A percentile compares a stretch with the other conserved stretches of the same genome.
phyloP scores from a whole-genome alignment of 2,888 invertebrate species.

The Heliconius hortense region DNA sequence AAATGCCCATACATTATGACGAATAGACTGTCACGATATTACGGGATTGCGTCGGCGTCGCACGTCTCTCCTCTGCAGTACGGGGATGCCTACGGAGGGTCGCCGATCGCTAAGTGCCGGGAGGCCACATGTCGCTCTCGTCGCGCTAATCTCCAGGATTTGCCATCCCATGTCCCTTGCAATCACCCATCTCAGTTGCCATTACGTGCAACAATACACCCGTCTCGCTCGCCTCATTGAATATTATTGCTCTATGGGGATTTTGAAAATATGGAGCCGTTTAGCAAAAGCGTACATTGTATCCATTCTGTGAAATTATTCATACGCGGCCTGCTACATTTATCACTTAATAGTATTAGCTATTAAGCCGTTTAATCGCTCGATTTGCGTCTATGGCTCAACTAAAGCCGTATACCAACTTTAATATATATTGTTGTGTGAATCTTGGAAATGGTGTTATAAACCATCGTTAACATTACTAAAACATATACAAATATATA shows the following conservation, averaged over 20 bases:
- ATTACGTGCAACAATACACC: constrained; percentile 55
- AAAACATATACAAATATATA: not conserved
- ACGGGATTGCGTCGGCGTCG: constrained; percentile 48
- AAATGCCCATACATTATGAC: constrained; percentile 30
- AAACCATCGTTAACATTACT: no score
- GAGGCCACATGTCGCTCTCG: constrained; percentile 81
- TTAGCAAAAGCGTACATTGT: constrained; percentile 81
- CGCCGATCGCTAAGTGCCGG: constrained; percentile 73
- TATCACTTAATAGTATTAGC: constrained; percentile 82
- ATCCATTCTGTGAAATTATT: constrained; percentile 80
- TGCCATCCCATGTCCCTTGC: constrained; percentile 75
- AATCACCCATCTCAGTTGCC: constrained; percentile 59
- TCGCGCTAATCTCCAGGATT: constrained; percentile 81
- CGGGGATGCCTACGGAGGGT: constrained; percentile 53
- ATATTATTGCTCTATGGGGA: constrained; percentile 82
- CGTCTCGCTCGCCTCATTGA: constrained; percentile 76
- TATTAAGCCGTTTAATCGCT: constrained; percentile 77
- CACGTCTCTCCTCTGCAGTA: constrained; percentile 29
- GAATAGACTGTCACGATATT: constrained; percentile 42
- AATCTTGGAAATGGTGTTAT: not conserved
- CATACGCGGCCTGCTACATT: constrained; percentile 77
- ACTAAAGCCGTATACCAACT: not conserved
- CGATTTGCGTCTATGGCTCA: constrained; percentile 69
- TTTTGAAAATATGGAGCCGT: constrained; percentile 82
- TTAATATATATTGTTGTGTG: not conserved